These are phyloP conservation scores for Nebria brevicollis DNA, from an alignment of 2,888 invertebrate genomes.

Conservation along the genomic window DNA sequence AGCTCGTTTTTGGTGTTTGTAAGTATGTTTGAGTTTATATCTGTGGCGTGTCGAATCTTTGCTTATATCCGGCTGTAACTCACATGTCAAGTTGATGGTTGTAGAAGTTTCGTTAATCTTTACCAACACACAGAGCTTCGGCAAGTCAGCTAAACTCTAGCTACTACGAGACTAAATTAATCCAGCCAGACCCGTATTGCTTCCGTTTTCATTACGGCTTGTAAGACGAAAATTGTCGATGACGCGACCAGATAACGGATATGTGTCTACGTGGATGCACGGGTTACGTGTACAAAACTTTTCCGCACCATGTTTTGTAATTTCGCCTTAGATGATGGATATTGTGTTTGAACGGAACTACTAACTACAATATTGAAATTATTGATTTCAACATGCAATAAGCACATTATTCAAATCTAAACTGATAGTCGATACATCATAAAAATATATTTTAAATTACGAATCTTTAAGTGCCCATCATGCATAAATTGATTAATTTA, in stretches of 20 bases:
- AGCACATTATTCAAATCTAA: no score
- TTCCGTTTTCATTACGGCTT: conserved; percentile 3
- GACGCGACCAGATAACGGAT: not conserved
- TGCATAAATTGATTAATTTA: no score
- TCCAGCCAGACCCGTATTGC: conserved; percentile 7
- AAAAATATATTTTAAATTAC: no score
- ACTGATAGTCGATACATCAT: no score
- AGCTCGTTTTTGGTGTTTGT: no score
- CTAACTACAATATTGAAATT: not conserved
- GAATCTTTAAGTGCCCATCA: no score
- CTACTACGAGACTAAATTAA: not conserved
- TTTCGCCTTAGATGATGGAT: not conserved
- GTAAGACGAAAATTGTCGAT: not conserved
- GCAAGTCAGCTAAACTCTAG: not conserved
- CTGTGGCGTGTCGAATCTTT: conserved; percentile 3
- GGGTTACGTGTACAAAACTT: not conserved
- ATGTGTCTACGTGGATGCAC: not conserved
- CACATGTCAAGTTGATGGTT: conserved; percentile 25
- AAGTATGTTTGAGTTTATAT: not conserved
- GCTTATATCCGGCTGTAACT: conserved; percentile 15
- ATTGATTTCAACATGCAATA: not conserved
- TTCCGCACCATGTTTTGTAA: not conserved
- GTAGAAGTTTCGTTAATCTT: conserved; percentile 17
- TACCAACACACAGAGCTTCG: not conserved
- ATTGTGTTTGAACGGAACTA: not conserved